phyloP scores from a whole-genome alignment of 2,888 invertebrate genomes.

The Phasia obesa region DNA sequence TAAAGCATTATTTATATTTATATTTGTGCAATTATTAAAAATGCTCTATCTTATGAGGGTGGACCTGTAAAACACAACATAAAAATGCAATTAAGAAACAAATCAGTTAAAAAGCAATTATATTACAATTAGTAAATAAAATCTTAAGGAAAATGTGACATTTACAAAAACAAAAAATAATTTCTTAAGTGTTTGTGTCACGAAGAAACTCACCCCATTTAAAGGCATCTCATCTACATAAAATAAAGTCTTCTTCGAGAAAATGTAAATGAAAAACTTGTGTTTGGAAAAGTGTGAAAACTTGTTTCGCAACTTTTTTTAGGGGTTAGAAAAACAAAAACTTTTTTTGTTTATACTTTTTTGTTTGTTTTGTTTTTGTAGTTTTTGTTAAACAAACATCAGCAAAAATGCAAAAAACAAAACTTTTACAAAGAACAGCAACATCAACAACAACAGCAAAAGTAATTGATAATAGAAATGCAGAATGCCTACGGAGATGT shows the following conservation, averaged over 20 bases:
- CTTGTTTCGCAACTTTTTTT: slow-evolving; percentile 35
- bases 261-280: background rate
- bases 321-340: slow-evolving; percentile 11
- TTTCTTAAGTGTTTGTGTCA: slow-evolving; percentile 17
- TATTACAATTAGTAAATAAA: no score
- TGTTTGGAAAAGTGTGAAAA: slow-evolving; percentile 29
- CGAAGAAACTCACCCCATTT: background rate
- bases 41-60: no score
- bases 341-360: slow-evolving; percentile 24
- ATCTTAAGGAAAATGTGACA: background rate
- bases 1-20: no score
- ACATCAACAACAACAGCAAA: no score
- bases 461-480: no score
- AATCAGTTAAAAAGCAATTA: no score
- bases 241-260: background rate
- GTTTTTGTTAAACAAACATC: slow-evolving; percentile 44
- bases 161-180: slow-evolving; percentile 7
- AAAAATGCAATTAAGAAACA: no score
- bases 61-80: no score
- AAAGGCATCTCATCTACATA: slow-evolving; percentile 15
- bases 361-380: slow-evolving; percentile 20
- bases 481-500: no score
- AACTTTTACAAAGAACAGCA: slow-evolving; percentile 11
- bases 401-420: slow-evolving; percentile 54
- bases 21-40: no score